These are phyloP conservation scores for Philonicus albiceps DNA, from an alignment of 2,888 invertebrate genomes.

Conservation along the genomic window DNA sequence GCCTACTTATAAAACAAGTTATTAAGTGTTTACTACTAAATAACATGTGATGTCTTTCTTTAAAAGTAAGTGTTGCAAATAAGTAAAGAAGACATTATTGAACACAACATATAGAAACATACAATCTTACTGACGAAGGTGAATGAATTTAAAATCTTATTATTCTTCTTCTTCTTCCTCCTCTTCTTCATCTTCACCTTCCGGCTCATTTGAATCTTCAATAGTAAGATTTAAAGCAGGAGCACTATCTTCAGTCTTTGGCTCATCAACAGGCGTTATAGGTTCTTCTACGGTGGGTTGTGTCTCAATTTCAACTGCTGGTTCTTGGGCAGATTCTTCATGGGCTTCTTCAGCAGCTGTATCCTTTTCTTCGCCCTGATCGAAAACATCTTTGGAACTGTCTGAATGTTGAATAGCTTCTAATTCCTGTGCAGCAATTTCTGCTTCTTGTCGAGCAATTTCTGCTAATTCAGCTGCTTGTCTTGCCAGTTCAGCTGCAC, in stretches of 20 bases:
- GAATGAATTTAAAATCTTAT: neutral
- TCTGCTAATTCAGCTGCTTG: slow-evolving; percentile 77
- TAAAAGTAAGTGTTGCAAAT: neutral
- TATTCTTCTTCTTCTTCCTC: slow-evolving; percentile 16
- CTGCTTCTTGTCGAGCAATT: slow-evolving; percentile 71
- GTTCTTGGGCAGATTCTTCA: slow-evolving; percentile 11
- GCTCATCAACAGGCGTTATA: slow-evolving; percentile 47
- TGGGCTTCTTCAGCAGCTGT: neutral
- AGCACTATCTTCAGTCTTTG: slow-evolving; percentile 51
- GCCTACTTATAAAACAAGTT: slow-evolving; percentile 9
- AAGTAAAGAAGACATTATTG: neutral
- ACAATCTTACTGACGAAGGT: neutral
- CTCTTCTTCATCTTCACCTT: slow-evolving; percentile 11
- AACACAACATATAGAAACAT: slow-evolving; percentile 20
- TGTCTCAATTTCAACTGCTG: slow-evolving; percentile 62
- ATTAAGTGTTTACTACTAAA: slow-evolving; percentile 8
- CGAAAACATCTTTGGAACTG: slow-evolving; percentile 50
- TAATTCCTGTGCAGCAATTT: slow-evolving; percentile 69
- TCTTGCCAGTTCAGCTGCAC: slow-evolving; percentile 72
- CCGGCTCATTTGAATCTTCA: slow-evolving; percentile 1
- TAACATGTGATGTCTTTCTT: slow-evolving; percentile 16
- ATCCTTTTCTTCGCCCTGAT: slow-evolving; percentile 46
- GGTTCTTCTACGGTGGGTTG: slow-evolving; percentile 60
- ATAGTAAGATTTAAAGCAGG: slow-evolving; percentile 54
- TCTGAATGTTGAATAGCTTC: slow-evolving; percentile 57